A percentile compares a stretch with the other conserved stretches of the same genome.
Evolutionary conservation across 2,888 invertebrate species (phyloP).

Genomic region (Anoplius nigerrimus): DNA sequence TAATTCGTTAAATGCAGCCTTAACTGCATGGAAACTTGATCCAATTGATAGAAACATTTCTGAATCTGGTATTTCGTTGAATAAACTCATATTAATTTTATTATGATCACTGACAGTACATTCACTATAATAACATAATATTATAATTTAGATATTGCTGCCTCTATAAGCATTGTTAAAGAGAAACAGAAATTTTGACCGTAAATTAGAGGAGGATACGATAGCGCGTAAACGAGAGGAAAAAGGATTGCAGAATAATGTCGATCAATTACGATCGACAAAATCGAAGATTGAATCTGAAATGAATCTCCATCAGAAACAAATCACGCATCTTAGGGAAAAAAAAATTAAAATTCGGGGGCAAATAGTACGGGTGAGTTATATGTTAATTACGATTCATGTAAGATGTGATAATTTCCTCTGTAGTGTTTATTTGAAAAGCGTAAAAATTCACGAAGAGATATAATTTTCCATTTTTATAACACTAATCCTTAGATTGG

Average conservation of each 20-base stretch:
- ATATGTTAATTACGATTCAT: slow-evolving; percentile 1
- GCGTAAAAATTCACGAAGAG: slow-evolving; percentile 74
- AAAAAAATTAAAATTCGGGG: slow-evolving; percentile 78
- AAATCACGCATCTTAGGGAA: slow-evolving; percentile 77
- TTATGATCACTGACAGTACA: background rate
- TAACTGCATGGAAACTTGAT: slow-evolving; percentile 64
- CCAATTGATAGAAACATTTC: slow-evolving; percentile 49
- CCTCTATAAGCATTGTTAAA: slow-evolving; percentile 53
- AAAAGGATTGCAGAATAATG: slow-evolving; percentile 77
- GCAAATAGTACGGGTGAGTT: slow-evolving; percentile 79
- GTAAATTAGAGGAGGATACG: slow-evolving; percentile 58
- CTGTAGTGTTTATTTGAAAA: background rate
- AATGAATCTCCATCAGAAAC: slow-evolving; percentile 79
- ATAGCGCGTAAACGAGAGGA: slow-evolving; percentile 51
- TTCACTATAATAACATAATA: slow-evolving; percentile 12
- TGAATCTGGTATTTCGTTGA: slow-evolving; percentile 52
- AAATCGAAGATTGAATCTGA: slow-evolving; percentile 82
- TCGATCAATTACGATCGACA: slow-evolving; percentile 77
- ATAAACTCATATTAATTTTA: background rate
- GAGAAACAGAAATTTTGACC: slow-evolving; percentile 60
- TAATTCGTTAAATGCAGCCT: slow-evolving; percentile 67
- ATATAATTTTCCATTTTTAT: slow-evolving; percentile 47
- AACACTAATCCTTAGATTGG: slow-evolving; percentile 64
- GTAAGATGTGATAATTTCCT: too few relatives aligned
- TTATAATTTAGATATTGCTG: slow-evolving; percentile 50